phyloP scores from a whole-genome alignment of 2,113 vertebrate genomes.

The Chloroceryle aenea region DNA sequence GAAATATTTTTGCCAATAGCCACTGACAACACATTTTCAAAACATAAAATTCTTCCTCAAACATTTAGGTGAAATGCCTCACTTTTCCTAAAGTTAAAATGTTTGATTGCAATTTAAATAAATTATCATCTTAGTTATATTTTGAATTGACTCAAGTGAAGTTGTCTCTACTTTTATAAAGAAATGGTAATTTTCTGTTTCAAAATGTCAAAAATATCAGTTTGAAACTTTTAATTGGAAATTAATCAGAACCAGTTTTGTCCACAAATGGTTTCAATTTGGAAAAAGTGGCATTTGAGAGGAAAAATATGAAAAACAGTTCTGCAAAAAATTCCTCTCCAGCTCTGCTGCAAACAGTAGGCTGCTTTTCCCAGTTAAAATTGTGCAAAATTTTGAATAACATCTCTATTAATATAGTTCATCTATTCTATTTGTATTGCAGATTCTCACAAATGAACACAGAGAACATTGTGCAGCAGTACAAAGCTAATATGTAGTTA shows the following conservation, averaged over 20 bases:
- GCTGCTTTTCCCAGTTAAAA: constrained; percentile 6
- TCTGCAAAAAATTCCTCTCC: neutral
- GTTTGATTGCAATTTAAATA: neutral
- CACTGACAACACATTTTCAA: neutral
- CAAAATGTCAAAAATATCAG: neutral
- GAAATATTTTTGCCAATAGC: neutral
- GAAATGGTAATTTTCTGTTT: neutral
- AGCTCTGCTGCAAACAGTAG: neutral
- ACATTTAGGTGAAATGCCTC: neutral
- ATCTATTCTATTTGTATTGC: constrained; percentile 32
- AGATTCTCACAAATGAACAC: neutral
- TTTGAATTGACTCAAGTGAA: neutral
- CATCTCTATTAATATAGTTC: constrained; percentile 9
- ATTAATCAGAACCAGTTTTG: constrained; percentile 30
- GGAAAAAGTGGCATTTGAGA: neutral
- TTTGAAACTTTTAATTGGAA: constrained; percentile 1
- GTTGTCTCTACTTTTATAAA: neutral
- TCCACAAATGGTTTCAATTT: constrained; percentile 32
- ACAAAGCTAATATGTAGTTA: neutral
- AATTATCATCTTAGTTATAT: neutral
- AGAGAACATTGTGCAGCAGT: neutral
- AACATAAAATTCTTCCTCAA: neutral
- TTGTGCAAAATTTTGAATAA: constrained; percentile 23
- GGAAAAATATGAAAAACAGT: neutral
- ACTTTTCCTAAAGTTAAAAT: neutral